Base-by-base conservation (phyloP, 2,113 vertebrate genomes). In the Anser cygnoides region DNA sequence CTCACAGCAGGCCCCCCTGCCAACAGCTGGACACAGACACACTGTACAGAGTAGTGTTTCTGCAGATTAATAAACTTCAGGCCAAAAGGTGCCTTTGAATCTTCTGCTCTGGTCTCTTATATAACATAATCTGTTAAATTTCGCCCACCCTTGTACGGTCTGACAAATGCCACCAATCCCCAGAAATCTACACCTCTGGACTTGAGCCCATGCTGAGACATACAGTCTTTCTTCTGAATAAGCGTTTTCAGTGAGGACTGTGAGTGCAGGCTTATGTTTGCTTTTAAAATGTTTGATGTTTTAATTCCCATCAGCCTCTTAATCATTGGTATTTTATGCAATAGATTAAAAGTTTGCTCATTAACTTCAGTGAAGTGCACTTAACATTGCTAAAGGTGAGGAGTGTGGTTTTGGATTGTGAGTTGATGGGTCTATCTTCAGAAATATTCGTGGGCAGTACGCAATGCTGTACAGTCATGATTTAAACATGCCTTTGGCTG, bases 1-100 rank as follows among this genome's bases (percentile, higher is more conserved):
- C 29, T 66, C 18, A 23, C 29, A 57, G 33, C 52, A 16, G 31
- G 3, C 6, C 22, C 29, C 0, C 0, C 29, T 59, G 67, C 62
- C 2, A 1, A 63, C 63, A 41, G 10, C 12, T 35, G 83, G 26
- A 23, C 57, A 39, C 29, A 35, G 50, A 4, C 31, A 37, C 33
- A 23, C 79, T 2, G 1, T 62, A 23, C 33, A 35, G 41, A 73
- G 4, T 0, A 0, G 8, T 9, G 3, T 41, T 65, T 49, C 68
- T 73, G 23, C 54, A 39, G 76, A 73, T 77, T 52, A 33, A 68
- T 57, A 43, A 80, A 61, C 49, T 80, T 57, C 43, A 80, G 57
- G 9, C 33, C 50, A 90, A 39, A 77, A 93, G 37, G 3, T 0
- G 0, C 57, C 35, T 72, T 73, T 73, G 35, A 72, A 44, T 92